These are phyloP conservation scores for Cairina moschata DNA, from an alignment of 2,113 vertebrate genomes.

Conservation along the genomic window DNA sequence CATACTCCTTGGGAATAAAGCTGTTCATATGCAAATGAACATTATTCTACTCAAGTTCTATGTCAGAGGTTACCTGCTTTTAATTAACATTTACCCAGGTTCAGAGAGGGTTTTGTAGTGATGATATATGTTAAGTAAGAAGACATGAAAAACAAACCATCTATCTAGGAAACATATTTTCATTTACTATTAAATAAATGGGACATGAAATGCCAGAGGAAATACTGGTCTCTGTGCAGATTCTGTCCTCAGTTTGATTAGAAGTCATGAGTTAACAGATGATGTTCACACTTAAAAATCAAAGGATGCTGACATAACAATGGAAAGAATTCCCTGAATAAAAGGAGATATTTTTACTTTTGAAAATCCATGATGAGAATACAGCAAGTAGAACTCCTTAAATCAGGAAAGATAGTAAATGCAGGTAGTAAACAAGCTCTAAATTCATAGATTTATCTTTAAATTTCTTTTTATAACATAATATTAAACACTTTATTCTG, in stretches of 20 bases:
- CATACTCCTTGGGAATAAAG: background rate
- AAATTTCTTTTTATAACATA: background rate
- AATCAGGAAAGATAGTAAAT: background rate
- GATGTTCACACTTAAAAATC: background rate
- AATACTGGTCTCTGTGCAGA: background rate
- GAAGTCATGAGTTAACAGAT: background rate
- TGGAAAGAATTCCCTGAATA: background rate
- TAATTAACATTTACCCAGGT: constrained; percentile 31
- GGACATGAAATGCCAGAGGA: background rate
- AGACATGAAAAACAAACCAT: constrained; percentile 18
- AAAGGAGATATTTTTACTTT: background rate
- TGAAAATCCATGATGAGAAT: background rate
- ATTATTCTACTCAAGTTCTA: background rate
- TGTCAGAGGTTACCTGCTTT: constrained; percentile 32
- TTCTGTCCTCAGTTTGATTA: background rate
- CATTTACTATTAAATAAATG: background rate
- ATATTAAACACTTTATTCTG: accelerated
- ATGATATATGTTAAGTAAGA: constrained; percentile 2
- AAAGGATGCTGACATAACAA: background rate
- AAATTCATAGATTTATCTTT: background rate
- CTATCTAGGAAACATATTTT: background rate
- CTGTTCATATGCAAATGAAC: constrained; percentile 25
- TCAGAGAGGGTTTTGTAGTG: background rate
- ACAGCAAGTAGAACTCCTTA: background rate
- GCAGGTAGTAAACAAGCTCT: background rate